Percentiles rank a stretch among this genome's conserved stretches.
These are phyloP conservation scores for Caenorhabditis briggsae DNA, from an alignment of 1,140 invertebrate genomes.

Conservation along the genomic window DNA sequence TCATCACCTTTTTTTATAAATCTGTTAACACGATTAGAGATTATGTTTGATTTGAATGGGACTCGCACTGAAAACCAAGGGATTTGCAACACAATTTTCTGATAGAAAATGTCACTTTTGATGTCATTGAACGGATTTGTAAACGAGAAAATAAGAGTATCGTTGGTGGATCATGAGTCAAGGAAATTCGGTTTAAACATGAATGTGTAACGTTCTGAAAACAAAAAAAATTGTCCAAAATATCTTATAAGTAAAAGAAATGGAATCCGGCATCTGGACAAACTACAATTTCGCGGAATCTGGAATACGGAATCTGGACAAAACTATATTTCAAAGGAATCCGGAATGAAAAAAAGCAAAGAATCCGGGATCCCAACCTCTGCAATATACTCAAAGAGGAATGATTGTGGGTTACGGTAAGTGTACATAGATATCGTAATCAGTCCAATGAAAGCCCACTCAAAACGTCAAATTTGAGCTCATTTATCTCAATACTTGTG, in stretches of 20 bases:
- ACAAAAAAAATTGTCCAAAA: background rate
- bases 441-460: too few relatives aligned
- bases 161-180: background rate
- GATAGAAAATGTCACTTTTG: background rate
- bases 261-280: background rate
- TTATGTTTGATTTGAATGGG: conserved; percentile 29
- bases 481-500: too few relatives aligned
- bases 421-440: too few relatives aligned
- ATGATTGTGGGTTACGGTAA: too few relatives aligned
- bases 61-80: background rate
- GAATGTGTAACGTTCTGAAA: background rate
- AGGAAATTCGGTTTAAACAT: background rate
- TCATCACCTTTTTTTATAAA: conserved; percentile 34
- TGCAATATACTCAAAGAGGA: too few relatives aligned
- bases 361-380: too few relatives aligned
- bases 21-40: background rate
- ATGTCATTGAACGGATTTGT: conserved; percentile 30
- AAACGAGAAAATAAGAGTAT: background rate
- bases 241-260: background rate
- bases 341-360: too few relatives aligned
- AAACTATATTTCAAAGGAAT: too few relatives aligned
- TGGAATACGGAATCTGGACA: too few relatives aligned
- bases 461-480: too few relatives aligned
- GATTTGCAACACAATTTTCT: conserved; percentile 9
- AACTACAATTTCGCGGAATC: too few relatives aligned